Percentiles rank a stretch among this genome's conserved stretches.
These are phyloP conservation scores for Aplysina aerophoba DNA, from an alignment of 37 sponge, comb jelly and placozoan species.

Conservation along the genomic window DNA sequence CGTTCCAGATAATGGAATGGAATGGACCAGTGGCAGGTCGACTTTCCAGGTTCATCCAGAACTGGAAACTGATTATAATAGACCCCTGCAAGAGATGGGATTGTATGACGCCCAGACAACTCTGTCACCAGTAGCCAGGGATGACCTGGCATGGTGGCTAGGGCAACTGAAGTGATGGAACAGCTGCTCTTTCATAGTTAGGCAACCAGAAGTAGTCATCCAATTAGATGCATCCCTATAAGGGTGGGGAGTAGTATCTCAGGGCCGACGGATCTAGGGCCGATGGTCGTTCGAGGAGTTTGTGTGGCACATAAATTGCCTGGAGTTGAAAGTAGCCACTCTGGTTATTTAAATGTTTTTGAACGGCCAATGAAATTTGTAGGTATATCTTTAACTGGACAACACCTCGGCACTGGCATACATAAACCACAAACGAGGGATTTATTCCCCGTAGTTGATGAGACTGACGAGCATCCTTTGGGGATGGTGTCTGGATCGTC, in stretches of 20 bases:
- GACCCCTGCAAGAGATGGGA: background rate
- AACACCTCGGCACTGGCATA: conserved; percentile 15
- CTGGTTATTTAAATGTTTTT: conserved; percentile 3
- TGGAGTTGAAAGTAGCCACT: conserved; percentile 23
- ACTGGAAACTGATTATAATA: no score
- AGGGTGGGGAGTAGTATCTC: conserved; percentile 30
- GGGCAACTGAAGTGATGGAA: conserved; percentile 3
- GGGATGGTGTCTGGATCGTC: no score
- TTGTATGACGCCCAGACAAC: background rate
- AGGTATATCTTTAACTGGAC: background rate
- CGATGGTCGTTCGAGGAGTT: conserved; percentile 20
- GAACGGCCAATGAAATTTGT: background rate
- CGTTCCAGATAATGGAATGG: no score
- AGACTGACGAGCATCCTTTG: no score
- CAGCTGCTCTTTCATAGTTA: background rate
- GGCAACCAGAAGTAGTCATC: conserved; percentile 7
- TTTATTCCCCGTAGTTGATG: background rate
- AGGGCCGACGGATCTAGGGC: background rate
- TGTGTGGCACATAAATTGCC: conserved; percentile 7
- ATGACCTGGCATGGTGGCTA: conserved; percentile 12
- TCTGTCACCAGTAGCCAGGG: background rate
- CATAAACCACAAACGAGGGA: conserved; percentile 27
- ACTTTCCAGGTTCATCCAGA: no score
- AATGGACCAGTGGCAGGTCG: no score
- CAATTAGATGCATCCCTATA: background rate